These are phyloP conservation scores for Campopleginae sp. DNA, from an alignment of 2,888 invertebrate species.

Conservation along the genomic window DNA sequence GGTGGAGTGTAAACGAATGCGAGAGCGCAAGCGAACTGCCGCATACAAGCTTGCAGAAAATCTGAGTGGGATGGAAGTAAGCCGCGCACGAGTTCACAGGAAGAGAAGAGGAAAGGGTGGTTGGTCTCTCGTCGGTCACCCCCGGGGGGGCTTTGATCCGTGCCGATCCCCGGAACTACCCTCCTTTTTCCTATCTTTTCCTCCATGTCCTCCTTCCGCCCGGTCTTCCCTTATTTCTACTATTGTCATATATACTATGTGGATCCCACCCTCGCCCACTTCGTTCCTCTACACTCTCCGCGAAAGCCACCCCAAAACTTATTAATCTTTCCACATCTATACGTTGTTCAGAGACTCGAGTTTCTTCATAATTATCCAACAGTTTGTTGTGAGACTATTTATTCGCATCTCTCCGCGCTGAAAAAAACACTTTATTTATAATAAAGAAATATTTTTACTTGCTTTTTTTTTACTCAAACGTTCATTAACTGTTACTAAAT, in stretches of 20 bases:
- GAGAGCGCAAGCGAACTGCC: conserved; percentile 66
- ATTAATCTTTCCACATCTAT: conserved; percentile 9
- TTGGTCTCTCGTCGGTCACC: conserved; percentile 74
- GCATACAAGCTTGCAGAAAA: conserved; percentile 42
- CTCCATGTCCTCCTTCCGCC: conserved; percentile 69
- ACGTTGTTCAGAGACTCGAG: conserved; percentile 17
- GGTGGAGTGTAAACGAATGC: conserved; percentile 80
- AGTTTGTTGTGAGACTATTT: conserved; percentile 23
- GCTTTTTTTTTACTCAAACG: too few species aligned
- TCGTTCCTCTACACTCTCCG: conserved; percentile 56
- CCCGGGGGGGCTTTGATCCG: conserved; percentile 82
- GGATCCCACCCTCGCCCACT: conserved; percentile 74
- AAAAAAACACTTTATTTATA: too few species aligned
- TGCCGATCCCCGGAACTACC: conserved; percentile 79
- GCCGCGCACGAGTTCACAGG: conserved; percentile 69
- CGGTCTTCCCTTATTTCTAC: conserved; percentile 67
- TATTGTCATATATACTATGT: conserved; percentile 52
- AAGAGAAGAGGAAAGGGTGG: conserved; percentile 61
- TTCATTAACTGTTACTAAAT: too few species aligned
- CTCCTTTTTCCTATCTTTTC: conserved; percentile 68
- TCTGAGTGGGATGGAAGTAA: conserved; percentile 59
- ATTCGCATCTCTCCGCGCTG: conserved; percentile 42
- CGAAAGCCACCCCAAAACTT: conserved; percentile 24
- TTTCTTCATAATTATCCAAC: conserved; percentile 36
- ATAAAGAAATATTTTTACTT: too few species aligned